Evolutionary conservation across 2,113 vertebrate genomes (phyloP), one percentile per base, ranked within the genome.

Genomic region (Oxyura jamaicensis): DNA sequence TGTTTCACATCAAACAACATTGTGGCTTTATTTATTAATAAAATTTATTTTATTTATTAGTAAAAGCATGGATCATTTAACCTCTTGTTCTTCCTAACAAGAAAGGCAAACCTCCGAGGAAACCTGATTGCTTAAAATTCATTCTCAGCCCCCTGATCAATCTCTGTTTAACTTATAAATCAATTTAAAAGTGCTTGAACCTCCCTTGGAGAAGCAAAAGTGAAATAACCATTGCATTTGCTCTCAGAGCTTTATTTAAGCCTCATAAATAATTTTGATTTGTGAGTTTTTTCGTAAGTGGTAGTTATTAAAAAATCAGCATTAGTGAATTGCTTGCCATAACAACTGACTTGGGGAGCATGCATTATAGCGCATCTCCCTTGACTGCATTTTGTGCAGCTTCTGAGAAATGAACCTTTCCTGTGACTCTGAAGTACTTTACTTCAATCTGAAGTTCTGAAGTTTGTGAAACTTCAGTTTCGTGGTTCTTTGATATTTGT

Each of bases 241-340:
- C 59, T 93, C 48, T 87, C 14, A 56, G 60, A 75, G 48, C 19
- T 69, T 85, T 91, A 50, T 77, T 90, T 94, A 80, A 85, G 52
- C 50, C 44, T 85, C 19, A 41, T 79, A 91, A 86, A 82, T 92
- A 75, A 22, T 58, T 86, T 75, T 69, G 66, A n/a, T 84, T 88
- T 92, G 39, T 55, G 50, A 83, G 13, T 18, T 8, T 4, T 50
- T 65, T 82, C 0, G 0, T 62, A 92, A 94, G 59, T 33, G 21
- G 36, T 82, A n/a, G n/a, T 76, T 73, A 20, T 17, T 69, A 36
- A 21, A 23, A 62, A 92, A 56, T 73, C 41, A 33, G 50, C 11
- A 4, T 68, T 59, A 85, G 35, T 82, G 55, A 83, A 36, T 72
- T 0, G 0, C 20, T 60, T 87, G 29, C 2, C 0, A 0, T 68